Base-by-base conservation (phyloP, 2,113 vertebrate genomes). In the Charadrius vociferus region DNA sequence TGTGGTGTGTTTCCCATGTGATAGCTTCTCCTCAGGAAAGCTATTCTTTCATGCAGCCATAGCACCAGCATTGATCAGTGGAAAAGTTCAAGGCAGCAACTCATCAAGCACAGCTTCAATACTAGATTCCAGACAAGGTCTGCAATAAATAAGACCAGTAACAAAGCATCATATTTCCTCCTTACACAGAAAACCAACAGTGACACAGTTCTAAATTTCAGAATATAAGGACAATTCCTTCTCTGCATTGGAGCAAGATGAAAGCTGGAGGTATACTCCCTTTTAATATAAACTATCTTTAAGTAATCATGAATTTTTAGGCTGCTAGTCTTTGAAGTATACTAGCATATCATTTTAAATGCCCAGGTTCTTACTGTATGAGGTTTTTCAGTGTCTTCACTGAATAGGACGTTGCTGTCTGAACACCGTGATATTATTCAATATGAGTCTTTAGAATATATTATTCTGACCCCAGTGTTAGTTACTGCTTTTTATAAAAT, bases 41-140 rank as follows among this genome's bases (percentile, higher is more conserved):
- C 97, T 98, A 95, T 96, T 98, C 98, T 98, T 98, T 98, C 96
- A 97, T 97, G 97, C 98, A 97, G 97, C 92, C 82, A 93, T 95
- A 94, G 97, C 78, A 43, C 97, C 86, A 88, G 97, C 98, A 98
- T 98, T 98, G 98, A 98, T 98, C 98, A 98, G 98, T 95, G 98
- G 98, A 98, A 98, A 98, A 98, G 98, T 98, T 98, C 98, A 98
- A 98, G 98, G 98, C 95, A 94, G 97, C 97, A 97, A 98, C 98
- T 98, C 98, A 98, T 98, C 98, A 98, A 98, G 97, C 96, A 95
- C 78, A 91, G 97, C 98, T 98, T 98, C 98, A 96, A 98, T 97
- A 98, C 97, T 91, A 93, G 97, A 98, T 98, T 98, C 97, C 95
- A 97, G 98, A 98, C 98, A 98, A 98, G 98, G 98, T 97, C 98